Conservation (phyloP, 2,113 vertebrate species). For the Mus musculus region DNA sequence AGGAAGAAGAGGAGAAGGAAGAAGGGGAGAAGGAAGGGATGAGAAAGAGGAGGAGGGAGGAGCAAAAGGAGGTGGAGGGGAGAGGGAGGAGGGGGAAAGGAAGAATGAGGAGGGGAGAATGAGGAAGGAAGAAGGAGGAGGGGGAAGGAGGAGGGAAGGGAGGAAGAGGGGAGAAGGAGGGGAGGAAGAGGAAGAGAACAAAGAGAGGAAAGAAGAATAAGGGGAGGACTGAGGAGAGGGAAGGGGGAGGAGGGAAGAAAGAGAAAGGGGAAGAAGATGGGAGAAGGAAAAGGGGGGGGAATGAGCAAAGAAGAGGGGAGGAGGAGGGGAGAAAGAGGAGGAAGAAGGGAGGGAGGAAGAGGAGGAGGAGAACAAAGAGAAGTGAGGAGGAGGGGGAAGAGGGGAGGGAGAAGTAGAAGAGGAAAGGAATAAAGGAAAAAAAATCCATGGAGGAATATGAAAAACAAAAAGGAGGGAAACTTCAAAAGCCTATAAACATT, state of each 20-base stretch:
- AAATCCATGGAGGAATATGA: background rate
- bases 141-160: background rate
- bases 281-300: fast-evolving
- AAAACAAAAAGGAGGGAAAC: background rate
- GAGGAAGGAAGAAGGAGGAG: background rate
- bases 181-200: background rate
- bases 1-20: no score
- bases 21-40: fast-evolving
- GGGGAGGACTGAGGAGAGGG: background rate
- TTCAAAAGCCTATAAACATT: slow-evolving; percentile 23
- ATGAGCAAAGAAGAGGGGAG: background rate
- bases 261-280: fast-evolving
- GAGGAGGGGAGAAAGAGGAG: no score
- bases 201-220: no score
- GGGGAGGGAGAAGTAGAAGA: background rate
- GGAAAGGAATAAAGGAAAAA: background rate
- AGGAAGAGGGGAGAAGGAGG: fast-evolving
- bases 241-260: fast-evolving
- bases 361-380: no score
- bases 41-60: no score
- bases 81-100: no score
- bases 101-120: no score
- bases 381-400: no score
- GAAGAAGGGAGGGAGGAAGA: background rate
- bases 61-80: no score